Evolutionary conservation across 2,888 invertebrate genomes (phyloP), one percentile per base, ranked within the genome.

Genomic region (Heliconius erato): DNA sequence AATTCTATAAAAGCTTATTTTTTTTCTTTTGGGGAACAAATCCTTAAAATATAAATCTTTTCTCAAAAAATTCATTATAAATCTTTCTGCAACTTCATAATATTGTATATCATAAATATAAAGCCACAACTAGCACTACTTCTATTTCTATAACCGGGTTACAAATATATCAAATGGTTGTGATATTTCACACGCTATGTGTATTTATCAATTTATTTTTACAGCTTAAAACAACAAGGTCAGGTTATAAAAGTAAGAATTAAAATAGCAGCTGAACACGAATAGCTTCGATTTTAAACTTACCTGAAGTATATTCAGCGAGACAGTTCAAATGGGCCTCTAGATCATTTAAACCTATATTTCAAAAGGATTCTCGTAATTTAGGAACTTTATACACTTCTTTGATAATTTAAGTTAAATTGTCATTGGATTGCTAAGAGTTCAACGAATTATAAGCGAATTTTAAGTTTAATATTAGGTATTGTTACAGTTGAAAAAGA

Each of bases 181-280:
- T 78, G 68, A 49, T 68, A 78, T 44, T 78, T 67, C 28, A 14
- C 78, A 78, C 78, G 78, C 78, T 78, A 78, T 67, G 67, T 67
- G 12, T 67, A 78, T 68, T 78, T 67, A 67, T 78, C 78, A 78
- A 67, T 67, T 28, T 68, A 78, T 78, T 68, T 49, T 68, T 78
- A 78, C 49, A 68, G 78, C 49, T 68, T 32, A 78, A 44, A 65
- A 23, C 49, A 65, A 67, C 78, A 78, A 78, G 78, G 78, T 78
- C 67, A 67, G 28, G 49, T 68, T 76, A 78, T 78, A 49, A 78
- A 67, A 65, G 65, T 68, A 67, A 78, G 65, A 28, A 67, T 68
- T 67, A 59, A 69, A 79, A 71, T 69, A n/a, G 35, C 59, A 32
- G 11, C 35, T 49, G 23, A 79, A 54, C 79, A 79, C 79, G 79